Evolutionary conservation across 1,140 invertebrate species (phyloP), one percentile per base, ranked within the genome.

Genomic region (Leptonema lineaticorne): DNA sequence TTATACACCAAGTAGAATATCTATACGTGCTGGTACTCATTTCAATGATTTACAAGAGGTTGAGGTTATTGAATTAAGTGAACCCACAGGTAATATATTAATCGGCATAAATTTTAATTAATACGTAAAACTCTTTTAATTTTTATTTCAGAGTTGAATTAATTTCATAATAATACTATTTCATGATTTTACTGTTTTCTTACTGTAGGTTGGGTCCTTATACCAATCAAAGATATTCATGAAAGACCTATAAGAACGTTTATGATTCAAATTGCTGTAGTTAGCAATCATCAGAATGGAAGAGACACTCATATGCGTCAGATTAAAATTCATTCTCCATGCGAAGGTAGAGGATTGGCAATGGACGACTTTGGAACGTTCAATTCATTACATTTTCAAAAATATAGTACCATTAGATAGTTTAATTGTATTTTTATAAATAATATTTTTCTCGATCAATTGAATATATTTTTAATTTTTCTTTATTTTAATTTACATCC

Each of bases 221-320:
- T 98, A 73, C 92, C 92, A 29, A 89, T 96, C 14, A 95, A 95
- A 81, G 93, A 97, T 76, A 89, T 92, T 20, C 88, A 91, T 74
- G 68, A 73, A 16, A 87, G 89, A 74, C 92, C 93, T 4, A 92
- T 98, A 33, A 85, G 95, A 72, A 96, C 96, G 27, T 98, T 95
- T 75, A 96, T 98, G 92, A 89, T 99, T 41, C 96, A 98, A 82
- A 93, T 97, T 75, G 94, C 95, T n/a, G 92, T 97, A 0, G 87
- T 98, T 11, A 96, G 94, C 67, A 99, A 99, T 82, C 97, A 99
- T 82, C 97, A 99, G 79, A 98, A 98, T 84, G 97, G 97, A 14
- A 80, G 97, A 63, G 97, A 99, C 76, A 99, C 97, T 7, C 97
- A 99, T 78, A 92, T 99, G 85, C 85, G 97, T 53, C 95, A 98